Evolutionary conservation across 2,888 invertebrate genomes (phyloP), one percentile per base, ranked within the genome.

Genomic region (Sarcophaga rosellei): DNA sequence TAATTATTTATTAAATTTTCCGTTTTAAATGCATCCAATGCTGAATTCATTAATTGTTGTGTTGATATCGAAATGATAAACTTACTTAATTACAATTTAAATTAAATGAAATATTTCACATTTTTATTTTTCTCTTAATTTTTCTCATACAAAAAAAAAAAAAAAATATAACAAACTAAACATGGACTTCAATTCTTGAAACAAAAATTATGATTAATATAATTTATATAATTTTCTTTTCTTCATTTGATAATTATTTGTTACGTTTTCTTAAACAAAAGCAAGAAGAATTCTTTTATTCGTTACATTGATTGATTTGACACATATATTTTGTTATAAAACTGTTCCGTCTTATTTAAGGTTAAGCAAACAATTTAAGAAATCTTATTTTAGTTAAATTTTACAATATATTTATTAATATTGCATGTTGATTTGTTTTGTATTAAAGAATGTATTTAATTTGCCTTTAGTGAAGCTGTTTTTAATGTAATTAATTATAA

Each of bases 221-320:
- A 25, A 66, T 66, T 45, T 66, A n/a, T n/a, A 65, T 44, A 44
- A 66, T n/a, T 44, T 44, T 3, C 20, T 66, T 66, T 45, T 15
- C 44, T 44, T 44, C 8, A 66, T 61, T 44, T 44, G 6, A 17
- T 66, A 44, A n/a, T 65, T 65, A 35, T 44, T 35, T 66, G 35
- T 20, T 53, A 17, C 53, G 53, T 53, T 53, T 12, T 17, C 4
- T 17, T 53, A 53, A 53, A 53, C 23, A 61, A 83, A 84, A 91
- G 91, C 90, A 92, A 90, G 91, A 92, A 89, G 90, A 91, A 87
- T 92, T 91, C 87, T 91, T 92, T 88, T 92, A 91, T 89, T 90
- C 91, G 83, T 88, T 92, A 88, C 90, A 92, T 89, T 92, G 90
- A 90, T 68, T 78, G 57, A 35, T 35, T 35, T 35, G 10, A 35